These are phyloP conservation scores for Heliocidaris tuberculata DNA, from an alignment of 35 echinoderm and acorn worm species.

Conservation along the genomic window DNA sequence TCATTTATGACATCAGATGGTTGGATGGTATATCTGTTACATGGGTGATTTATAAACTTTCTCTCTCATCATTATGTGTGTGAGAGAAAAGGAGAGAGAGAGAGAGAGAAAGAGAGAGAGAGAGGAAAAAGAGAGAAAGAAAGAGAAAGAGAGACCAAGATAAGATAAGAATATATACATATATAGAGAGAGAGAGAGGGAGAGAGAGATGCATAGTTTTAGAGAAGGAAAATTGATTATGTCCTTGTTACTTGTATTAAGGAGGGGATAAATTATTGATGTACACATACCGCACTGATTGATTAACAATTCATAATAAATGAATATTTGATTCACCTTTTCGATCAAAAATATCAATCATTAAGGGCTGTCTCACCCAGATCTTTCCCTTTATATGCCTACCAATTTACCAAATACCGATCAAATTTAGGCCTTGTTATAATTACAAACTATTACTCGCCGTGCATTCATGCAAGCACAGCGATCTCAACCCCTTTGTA, in stretches of 20 bases:
- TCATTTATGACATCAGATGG: too few relatives aligned
- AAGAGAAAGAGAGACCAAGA: conserved; percentile 8
- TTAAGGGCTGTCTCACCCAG: not conserved
- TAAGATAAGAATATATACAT: not conserved
- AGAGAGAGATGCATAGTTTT: not conserved
- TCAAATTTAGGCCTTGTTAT: not conserved
- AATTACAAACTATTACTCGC: not conserved
- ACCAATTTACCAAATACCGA: not conserved
- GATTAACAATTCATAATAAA: not conserved
- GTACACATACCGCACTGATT: not conserved
- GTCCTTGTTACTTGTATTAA: not conserved
- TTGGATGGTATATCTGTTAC: too few relatives aligned
- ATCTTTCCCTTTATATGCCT: not conserved
- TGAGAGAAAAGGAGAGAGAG: not conserved
- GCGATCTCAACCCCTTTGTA: not conserved
- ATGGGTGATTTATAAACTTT: too few relatives aligned
- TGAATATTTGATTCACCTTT: not conserved
- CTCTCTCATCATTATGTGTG: not conserved
- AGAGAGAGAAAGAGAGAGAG: not conserved
- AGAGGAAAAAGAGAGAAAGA: not conserved
- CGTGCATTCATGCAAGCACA: not conserved
- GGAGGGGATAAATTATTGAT: not conserved
- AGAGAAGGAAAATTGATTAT: not conserved
- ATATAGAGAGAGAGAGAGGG: not conserved
- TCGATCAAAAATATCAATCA: not conserved